Conservation (phyloP, 2,888 invertebrate genomes). For the Hydriomena furcata region DNA sequence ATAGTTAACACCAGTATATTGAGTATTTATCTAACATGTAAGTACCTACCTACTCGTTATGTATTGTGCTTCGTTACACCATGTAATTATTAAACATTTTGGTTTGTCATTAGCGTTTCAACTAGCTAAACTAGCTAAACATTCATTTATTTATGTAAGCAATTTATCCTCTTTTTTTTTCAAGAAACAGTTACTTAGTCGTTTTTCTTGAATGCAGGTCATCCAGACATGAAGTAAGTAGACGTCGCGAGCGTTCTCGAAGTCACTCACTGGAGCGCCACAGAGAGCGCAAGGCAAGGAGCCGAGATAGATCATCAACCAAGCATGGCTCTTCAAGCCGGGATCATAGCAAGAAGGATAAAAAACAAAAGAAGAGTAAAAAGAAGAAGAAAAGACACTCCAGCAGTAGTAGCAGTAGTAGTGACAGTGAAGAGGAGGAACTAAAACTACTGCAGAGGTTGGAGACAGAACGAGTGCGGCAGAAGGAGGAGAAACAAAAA, state of each 20-base stretch:
- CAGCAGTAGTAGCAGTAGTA: conserved; percentile 57
- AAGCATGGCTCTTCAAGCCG: conserved; percentile 54
- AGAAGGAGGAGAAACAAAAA: conserved; percentile 85
- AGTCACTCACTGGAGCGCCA: conserved; percentile 50
- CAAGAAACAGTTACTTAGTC: too few relatives aligned
- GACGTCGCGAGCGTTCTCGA: conserved; percentile 46
- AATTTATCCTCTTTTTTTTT: too few relatives aligned
- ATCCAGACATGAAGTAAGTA: conserved; percentile 51
- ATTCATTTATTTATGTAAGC: too few relatives aligned
- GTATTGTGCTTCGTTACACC: too few relatives aligned
- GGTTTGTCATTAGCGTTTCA: too few relatives aligned
- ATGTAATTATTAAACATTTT: too few relatives aligned
- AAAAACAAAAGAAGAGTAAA: conserved; percentile 60
- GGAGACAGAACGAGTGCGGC: conserved; percentile 87
- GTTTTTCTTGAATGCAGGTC: conserved; percentile 51
- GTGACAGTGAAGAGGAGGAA: conserved; percentile 80
- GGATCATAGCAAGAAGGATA: conserved; percentile 40
- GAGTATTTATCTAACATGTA: too few relatives aligned
- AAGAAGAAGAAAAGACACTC: conserved; percentile 56
- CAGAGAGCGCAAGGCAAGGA: conserved; percentile 42
- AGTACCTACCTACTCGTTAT: too few relatives aligned
- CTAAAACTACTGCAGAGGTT: conserved; percentile 88
- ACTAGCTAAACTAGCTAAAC: too few relatives aligned
- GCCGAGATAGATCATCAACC: conserved; percentile 38
- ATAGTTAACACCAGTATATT: too few relatives aligned